Base-by-base conservation (phyloP, 2,113 vertebrate genomes). In the Gambusia holbrooki region DNA sequence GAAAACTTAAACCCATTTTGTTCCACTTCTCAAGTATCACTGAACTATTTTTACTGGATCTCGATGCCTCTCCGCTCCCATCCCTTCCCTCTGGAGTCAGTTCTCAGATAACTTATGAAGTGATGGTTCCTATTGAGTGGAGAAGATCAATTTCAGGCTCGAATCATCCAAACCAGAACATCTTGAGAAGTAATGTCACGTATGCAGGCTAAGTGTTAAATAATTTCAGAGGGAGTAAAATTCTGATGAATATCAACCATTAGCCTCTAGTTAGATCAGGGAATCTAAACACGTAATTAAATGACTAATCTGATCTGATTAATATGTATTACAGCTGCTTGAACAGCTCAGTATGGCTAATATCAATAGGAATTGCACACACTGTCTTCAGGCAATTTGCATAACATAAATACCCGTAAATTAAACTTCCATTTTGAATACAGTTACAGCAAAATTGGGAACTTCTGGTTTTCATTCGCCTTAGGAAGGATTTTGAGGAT, bases 61-160 rank as follows among this genome's bases (percentile, higher is more conserved):
- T 68, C 0, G 2, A 42, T 0, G 25, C 32, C 68, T 35, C 68
- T 37, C 61, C 61, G 61, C 54, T 29, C 45, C 5, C 14, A 4
- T 17, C 45, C 9, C 13, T 19, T 62, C 37, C 42, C 32, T 37
- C 78, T 71, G 30, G 67, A 84, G 68, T 88, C 81, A 85, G 78
- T 67, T 62, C 73, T 68, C 3, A 11, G 35, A 37, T 37, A 10
- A 37, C 35, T 37, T 68, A 86, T 73, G 60, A 63, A 72, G 28
- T 66, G 74, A 85, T 76, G 77, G 65, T 62, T 80, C 73, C 40
- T 83, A 81, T 79, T 80, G 77, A 85, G 81, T n/a, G 4, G 72
- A 82, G 79, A 83, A 79, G 77, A 89, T 79, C 80, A 86, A 81
- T 89, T 89, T 87, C 72, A 70, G 76, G 82, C 72, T 81, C 77